Percentiles rank a stretch among this genome's conserved stretches.
These are phyloP conservation scores for Dipodomys merriami DNA, from an alignment of 2,113 vertebrate species.

Conservation along the genomic window DNA sequence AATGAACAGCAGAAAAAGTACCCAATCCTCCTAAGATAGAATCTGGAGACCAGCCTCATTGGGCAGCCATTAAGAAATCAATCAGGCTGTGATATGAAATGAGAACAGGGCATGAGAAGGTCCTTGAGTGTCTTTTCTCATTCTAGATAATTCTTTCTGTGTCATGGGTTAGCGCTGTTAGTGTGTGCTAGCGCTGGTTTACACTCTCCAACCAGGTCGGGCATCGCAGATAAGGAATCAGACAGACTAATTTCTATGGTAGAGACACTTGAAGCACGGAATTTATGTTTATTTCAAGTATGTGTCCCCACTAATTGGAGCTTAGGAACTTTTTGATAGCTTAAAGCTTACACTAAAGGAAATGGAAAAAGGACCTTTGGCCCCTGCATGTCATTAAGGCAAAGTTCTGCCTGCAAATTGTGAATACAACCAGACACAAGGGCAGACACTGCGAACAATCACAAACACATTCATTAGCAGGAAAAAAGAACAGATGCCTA, in stretches of 20 bases:
- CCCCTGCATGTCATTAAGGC: not conserved
- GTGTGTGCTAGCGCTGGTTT: not conserved
- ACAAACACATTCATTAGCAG: not conserved
- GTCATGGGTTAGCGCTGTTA: not conserved
- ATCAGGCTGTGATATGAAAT: not conserved
- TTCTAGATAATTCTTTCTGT: not conserved
- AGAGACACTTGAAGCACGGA: not conserved
- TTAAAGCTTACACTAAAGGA: not conserved
- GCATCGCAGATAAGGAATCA: not conserved
- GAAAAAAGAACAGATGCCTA: conserved; percentile 40
- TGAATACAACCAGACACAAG: not conserved
- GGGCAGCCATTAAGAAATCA: not conserved
- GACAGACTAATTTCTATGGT: not conserved
- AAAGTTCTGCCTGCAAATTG: conserved; percentile 25
- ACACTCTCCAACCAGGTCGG: not conserved
- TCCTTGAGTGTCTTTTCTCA: not conserved
- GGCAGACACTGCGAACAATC: not conserved
- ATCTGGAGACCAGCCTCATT: not conserved
- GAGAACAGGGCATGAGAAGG: not conserved
- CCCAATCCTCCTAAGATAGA: not conserved
- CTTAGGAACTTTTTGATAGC: not conserved
- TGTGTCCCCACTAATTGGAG: not conserved
- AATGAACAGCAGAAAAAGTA: not conserved
- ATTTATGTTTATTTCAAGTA: not conserved
- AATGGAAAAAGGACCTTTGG: not conserved